phyloP scores from a whole-genome alignment of 2,797 vertebrate genomes.

The Dromococcyx pavoninus region DNA sequence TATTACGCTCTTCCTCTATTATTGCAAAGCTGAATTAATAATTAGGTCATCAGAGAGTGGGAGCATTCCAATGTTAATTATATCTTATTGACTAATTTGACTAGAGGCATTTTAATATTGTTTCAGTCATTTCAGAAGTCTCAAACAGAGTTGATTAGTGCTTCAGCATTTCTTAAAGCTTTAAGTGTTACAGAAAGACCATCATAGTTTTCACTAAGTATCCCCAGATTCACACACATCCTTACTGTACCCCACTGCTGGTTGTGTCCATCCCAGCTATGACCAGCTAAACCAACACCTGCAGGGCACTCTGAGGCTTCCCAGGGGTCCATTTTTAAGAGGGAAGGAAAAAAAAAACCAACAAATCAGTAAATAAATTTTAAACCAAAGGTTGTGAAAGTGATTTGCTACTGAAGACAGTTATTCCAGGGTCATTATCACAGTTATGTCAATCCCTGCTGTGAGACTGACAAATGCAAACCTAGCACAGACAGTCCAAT shows the following conservation, averaged over 20 bases:
- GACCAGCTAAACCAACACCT: background rate
- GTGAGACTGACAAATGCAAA: background rate
- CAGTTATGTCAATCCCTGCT: background rate
- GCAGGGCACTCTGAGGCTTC: background rate
- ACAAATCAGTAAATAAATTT: background rate
- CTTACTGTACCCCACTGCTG: fast-evolving
- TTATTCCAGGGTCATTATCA: background rate
- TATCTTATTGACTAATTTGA: conserved; percentile 19
- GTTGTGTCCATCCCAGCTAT: background rate
- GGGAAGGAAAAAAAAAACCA: background rate
- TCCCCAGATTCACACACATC: fast-evolving
- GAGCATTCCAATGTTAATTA: conserved; percentile 7
- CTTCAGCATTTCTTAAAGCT: background rate
- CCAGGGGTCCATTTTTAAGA: background rate
- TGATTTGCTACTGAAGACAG: background rate
- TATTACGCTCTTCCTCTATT: background rate
- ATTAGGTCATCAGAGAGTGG: background rate
- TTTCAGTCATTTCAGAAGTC: background rate
- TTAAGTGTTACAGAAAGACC: background rate
- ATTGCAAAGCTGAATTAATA: background rate
- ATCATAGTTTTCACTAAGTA: background rate
- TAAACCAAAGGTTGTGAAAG: background rate
- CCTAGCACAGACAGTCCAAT: too few species aligned
- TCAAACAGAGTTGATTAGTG: background rate
- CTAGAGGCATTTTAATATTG: conserved; percentile 19